Evolutionary conservation across 2,888 invertebrate species (phyloP), one percentile per base, ranked within the genome.

Genomic region (Orchestes rusci): DNA sequence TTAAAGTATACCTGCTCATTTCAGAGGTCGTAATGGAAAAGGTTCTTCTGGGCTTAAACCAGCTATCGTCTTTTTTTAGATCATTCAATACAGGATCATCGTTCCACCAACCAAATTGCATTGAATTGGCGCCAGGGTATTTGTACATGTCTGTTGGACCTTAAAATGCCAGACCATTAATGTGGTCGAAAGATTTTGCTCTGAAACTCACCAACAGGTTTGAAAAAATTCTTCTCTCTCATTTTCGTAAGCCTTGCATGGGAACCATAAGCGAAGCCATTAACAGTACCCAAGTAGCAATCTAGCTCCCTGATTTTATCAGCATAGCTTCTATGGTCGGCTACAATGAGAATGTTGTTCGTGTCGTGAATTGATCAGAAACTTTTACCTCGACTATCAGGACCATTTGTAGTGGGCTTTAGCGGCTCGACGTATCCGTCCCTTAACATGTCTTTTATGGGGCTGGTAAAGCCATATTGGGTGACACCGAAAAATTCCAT

Each of bases 401-500:
- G 16, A 4, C 45, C 18, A 8, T 8, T 23, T 19, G 5, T 4
- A 10, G 36, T 10, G 1, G 36, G 36, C 23, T 36, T 20, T 12
- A 48, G 56, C 3, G 76, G 75, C 56, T 75, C 74, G 43, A 62
- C 55, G 51, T 75, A 76, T 55, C 71, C 67, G 13, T 63, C 58
- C 42, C 62, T 67, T 59, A 73, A 59, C 29, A 65, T 56, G 58
- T 74, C 73, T 52, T 65, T 67, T n/a, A 75, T 64, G 39, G 71
- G 72, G 59, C 72, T 70, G 59, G 71, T 70, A 35, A 71, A 68
- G 2, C 76, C 76, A 54, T 68, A 71, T 18, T 57, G 52, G 33
- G 74, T 73, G 16, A 72, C 45, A 16, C 74, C 75, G 56, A 75
- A 74, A 60, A 74, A 75, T 54, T 75, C 74, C 75, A 76, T 75